Conservation (phyloP, 2,113 vertebrate genomes). For the Saccopteryx leptura region DNA sequence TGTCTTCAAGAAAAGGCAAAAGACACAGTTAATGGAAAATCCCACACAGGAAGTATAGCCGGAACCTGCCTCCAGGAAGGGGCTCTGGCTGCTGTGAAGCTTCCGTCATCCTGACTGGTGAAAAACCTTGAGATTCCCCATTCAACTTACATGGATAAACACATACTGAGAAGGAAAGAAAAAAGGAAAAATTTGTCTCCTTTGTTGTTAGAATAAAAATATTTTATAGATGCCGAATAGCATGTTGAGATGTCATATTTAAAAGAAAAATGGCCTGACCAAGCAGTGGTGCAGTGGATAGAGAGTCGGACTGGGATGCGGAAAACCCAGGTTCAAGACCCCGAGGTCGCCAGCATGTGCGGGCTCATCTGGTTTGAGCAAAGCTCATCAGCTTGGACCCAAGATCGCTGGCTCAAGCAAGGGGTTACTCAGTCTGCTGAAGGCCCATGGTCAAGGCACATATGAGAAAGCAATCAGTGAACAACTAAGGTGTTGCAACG, state of each 20-base stretch:
- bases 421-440: too few relatives aligned
- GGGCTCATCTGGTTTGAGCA: too few relatives aligned
- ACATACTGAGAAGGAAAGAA: not conserved
- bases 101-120: not conserved
- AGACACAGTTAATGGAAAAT: not conserved
- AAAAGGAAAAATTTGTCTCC: not conserved
- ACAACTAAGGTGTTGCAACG: too few relatives aligned
- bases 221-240: not conserved
- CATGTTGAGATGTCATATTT: not conserved
- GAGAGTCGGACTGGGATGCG: too few relatives aligned
- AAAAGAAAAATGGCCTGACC: constrained; percentile 8
- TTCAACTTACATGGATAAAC: not conserved
- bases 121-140: not conserved
- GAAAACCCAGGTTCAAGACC: too few relatives aligned
- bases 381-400: too few relatives aligned
- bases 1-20: constrained; percentile 27
- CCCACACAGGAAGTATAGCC: not conserved
- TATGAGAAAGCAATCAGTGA: too few relatives aligned
- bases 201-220: constrained; percentile 26
- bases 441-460: too few relatives aligned
- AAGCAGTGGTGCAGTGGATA: too few relatives aligned
- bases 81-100: not conserved
- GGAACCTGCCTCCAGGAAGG: not conserved
- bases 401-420: too few relatives aligned
- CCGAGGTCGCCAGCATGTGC: too few relatives aligned